Conservation (phyloP, 2,113 vertebrate genomes). For the Saiga tatarica region DNA sequence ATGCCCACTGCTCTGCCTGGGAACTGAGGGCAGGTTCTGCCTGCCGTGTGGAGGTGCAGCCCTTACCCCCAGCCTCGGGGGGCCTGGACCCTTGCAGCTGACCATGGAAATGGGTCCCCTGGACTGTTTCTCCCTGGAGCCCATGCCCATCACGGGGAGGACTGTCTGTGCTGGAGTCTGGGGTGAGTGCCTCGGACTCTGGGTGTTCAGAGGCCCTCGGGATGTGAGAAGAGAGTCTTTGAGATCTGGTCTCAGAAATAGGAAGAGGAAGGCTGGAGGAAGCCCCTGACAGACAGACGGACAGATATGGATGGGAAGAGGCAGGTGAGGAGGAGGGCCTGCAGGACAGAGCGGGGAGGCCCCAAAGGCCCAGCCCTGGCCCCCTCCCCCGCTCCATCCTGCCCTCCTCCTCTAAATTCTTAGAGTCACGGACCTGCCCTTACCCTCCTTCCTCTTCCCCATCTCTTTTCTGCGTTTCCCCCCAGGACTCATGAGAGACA, state of each 20-base stretch:
- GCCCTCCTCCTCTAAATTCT: neutral
- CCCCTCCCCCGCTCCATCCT: neutral
- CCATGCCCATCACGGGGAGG: rapidly evolving
- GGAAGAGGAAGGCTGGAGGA: neutral
- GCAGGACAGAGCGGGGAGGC: too few relatives aligned
- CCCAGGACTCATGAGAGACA: neutral
- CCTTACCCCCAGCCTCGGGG: neutral
- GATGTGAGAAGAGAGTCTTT: neutral
- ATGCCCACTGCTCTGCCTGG: neutral
- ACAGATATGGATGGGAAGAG: neutral
- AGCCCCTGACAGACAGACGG: neutral
- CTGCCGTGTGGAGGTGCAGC: rapidly evolving
- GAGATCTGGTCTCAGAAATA: neutral
- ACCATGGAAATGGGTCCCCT: neutral
- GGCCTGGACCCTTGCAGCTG: neutral
- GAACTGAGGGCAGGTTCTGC: neutral
- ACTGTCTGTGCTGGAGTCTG: rapidly evolving
- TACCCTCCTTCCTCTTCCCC: neutral
- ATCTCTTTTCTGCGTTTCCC: neutral
- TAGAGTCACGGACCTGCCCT: neutral
- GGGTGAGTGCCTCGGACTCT: neutral
- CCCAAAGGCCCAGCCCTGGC: neutral
- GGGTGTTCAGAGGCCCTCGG: neutral
- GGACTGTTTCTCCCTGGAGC: neutral
- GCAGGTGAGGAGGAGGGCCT: neutral